phyloP scores from a whole-genome alignment of 2,113 vertebrate species.

The Paradoxurus hermaphroditus region DNA sequence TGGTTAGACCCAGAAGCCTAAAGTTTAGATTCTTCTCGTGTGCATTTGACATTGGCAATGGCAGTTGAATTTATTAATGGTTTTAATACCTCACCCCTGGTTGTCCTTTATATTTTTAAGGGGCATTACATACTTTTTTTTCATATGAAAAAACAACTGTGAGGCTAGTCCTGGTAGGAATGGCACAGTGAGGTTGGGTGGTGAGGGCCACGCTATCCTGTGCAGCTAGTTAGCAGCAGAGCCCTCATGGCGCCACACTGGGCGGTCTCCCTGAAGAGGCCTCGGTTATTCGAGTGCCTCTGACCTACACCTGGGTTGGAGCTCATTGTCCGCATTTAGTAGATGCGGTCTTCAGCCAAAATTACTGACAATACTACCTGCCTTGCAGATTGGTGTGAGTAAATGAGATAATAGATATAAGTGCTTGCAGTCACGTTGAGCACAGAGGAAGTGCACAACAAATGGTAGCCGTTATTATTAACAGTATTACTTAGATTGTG shows the following conservation, averaged over 20 bases:
- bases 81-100: background rate
- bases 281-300: background rate
- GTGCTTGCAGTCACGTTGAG: background rate
- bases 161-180: background rate
- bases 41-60: background rate
- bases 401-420: background rate
- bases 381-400: background rate
- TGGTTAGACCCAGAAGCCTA: background rate
- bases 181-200: background rate
- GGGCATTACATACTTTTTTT: background rate
- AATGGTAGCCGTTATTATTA: background rate
- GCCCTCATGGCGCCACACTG: accelerated
- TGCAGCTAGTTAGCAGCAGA: background rate
- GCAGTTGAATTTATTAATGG: background rate
- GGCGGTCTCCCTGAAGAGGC: background rate
- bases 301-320: background rate
- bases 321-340: background rate
- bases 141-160: background rate
- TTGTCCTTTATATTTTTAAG: background rate
- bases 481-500: background rate
- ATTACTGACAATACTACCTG: background rate
- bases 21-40: background rate
- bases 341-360: background rate
- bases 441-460: background rate
- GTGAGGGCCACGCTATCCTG: no score